These are phyloP conservation scores for Lophius piscatorius DNA, from an alignment of 2,113 vertebrate species.

Conservation along the genomic window DNA sequence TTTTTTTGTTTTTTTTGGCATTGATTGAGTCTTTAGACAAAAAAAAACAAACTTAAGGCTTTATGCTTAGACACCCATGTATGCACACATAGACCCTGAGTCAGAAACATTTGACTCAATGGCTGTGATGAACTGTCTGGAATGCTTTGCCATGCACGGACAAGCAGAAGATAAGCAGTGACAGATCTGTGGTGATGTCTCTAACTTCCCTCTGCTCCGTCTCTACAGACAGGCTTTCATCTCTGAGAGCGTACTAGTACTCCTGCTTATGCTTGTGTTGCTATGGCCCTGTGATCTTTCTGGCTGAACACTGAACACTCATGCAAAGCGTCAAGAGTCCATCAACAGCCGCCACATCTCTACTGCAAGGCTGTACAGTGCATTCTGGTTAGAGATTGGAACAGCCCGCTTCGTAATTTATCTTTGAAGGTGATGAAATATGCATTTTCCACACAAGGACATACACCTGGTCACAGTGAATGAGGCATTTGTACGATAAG, in stretches of 20 bases:
- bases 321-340: conserved; percentile 15
- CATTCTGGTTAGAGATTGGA: conserved; percentile 32
- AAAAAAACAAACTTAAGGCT: too few species aligned
- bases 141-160: conserved; percentile 12
- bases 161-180: conserved; percentile 46
- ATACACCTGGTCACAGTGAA: conserved; percentile 31
- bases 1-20: too few species aligned
- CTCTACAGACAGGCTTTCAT: conserved; percentile 37
- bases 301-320: conserved; percentile 1
- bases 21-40: too few species aligned
- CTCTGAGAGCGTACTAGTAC: conserved; percentile 13
- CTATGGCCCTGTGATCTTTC: conserved; percentile 16
- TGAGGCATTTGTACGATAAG: conserved; percentile 59
- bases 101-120: conserved; percentile 12
- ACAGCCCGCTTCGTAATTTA: conserved; percentile 37
- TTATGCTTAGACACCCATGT: too few species aligned
- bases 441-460: conserved; percentile 61
- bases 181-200: conserved; percentile 45
- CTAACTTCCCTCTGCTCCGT: not conserved
- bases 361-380: not conserved
- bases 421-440: conserved; percentile 55
- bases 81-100: not conserved
- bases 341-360: conserved; percentile 7
- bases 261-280: conserved; percentile 5
- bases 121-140: conserved; percentile 31